Percentiles rank a stretch among this genome's conserved stretches.
phyloP scores from a whole-genome alignment of 2,888 invertebrate genomes.

The Epinotia ramella region DNA sequence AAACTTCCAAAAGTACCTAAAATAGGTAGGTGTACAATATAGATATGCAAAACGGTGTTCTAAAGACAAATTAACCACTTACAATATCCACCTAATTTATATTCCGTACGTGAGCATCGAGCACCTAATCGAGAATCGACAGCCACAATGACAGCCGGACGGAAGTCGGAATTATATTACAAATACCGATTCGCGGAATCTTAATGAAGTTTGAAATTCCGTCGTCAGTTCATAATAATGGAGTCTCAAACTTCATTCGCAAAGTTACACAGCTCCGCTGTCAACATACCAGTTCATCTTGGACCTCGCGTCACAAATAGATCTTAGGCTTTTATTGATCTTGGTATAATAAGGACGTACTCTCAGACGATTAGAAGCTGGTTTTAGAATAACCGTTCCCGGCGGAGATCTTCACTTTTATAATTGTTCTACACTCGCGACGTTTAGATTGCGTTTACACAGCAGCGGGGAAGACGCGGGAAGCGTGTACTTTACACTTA shows the following conservation, averaged over 20 bases:
- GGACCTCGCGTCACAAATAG: neutral
- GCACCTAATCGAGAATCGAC: slow-evolving; percentile 12
- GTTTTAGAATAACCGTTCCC: neutral
- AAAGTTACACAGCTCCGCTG: neutral
- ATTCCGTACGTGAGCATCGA: neutral
- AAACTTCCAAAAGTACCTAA: too few species aligned
- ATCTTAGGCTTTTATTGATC: neutral
- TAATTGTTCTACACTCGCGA: neutral
- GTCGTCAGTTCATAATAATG: slow-evolving; percentile 7
- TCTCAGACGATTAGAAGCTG: neutral
- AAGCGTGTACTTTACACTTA: neutral
- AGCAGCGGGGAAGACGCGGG: neutral
- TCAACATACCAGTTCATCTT: neutral
- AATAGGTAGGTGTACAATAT: too few species aligned
- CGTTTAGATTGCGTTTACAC: neutral
- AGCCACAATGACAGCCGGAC: slow-evolving; percentile 10
- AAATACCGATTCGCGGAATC: slow-evolving; percentile 15
- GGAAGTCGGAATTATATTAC: slow-evolving; percentile 27
- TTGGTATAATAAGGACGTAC: neutral
- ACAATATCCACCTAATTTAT: neutral
- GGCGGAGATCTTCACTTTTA: neutral
- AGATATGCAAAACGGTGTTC: too few species aligned
- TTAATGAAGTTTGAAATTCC: slow-evolving; percentile 15
- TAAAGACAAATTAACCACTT: neutral
- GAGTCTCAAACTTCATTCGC: neutral